phyloP scores from a whole-genome alignment of 2,888 invertebrate species.

The Litoditis marina region DNA sequence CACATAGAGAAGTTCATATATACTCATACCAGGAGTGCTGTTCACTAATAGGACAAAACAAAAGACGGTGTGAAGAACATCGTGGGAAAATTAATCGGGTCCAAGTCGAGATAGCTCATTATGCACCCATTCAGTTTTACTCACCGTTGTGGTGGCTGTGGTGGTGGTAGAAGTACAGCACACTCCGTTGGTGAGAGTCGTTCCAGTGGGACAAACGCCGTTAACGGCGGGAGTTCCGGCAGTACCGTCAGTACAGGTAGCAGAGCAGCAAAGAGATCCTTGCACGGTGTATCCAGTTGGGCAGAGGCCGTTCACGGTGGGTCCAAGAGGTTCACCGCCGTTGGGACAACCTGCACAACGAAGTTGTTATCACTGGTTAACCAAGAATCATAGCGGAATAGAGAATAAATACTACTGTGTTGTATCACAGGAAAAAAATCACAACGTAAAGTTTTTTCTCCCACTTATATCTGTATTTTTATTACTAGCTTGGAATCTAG shows the following conservation, averaged over 20 bases:
- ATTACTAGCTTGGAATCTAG: neutral
- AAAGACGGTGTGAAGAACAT: too few relatives aligned
- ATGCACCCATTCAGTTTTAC: too few relatives aligned
- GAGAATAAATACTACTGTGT: conserved; percentile 4
- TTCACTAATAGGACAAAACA: too few relatives aligned
- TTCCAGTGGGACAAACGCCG: conserved; percentile 48
- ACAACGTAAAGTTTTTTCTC: too few relatives aligned
- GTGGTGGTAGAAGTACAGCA: conserved; percentile 50
- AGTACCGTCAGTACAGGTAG: conserved; percentile 34
- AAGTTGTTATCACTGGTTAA: too few relatives aligned
- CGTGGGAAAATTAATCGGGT: too few relatives aligned
- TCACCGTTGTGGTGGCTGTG: conserved; percentile 17
- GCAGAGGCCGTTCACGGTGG: conserved; percentile 59
- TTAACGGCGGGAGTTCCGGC: conserved; percentile 29
- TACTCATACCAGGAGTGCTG: too few relatives aligned
- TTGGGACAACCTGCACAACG: conserved; percentile 56
- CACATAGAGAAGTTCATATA: too few relatives aligned
- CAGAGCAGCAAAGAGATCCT: conserved; percentile 51
- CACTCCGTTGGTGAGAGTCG: conserved; percentile 51
- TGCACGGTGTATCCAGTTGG: conserved; percentile 53
- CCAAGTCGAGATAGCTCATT: too few relatives aligned
- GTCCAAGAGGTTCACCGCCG: conserved; percentile 54
- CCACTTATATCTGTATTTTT: too few relatives aligned
- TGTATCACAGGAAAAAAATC: conserved; percentile 1
- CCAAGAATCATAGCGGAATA: too few relatives aligned